A percentile compares a stretch with the other conserved stretches of the same genome.
These are phyloP conservation scores for Agonopterix heracliana DNA, from an alignment of 2,888 invertebrate species.

Conservation along the genomic window DNA sequence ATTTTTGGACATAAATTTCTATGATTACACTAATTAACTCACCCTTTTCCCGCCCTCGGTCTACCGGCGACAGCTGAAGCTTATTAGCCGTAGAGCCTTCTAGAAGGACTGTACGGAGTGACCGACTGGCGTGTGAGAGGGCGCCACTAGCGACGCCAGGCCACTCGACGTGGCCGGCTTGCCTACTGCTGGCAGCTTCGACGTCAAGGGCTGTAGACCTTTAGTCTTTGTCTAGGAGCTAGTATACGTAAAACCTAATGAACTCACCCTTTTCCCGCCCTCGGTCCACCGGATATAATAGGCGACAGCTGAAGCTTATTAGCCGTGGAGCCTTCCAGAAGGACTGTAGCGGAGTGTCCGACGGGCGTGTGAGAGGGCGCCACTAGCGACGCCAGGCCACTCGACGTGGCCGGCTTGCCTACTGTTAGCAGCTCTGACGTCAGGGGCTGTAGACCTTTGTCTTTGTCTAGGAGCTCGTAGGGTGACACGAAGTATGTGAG, in stretches of 20 bases:
- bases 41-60: constrained; percentile 85
- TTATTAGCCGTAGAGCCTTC: constrained; percentile 92
- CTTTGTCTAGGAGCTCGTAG: constrained; percentile 90
- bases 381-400: constrained; percentile 56
- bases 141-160: constrained; percentile 55
- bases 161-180: constrained; percentile 50
- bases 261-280: constrained; percentile 84
- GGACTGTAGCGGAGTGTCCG: constrained; percentile 92
- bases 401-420: constrained; percentile 51
- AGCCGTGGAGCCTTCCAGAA: constrained; percentile 90
- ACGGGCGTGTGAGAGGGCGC: constrained; percentile 76
- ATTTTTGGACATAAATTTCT: too few relatives aligned
- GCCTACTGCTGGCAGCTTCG: constrained; percentile 80
- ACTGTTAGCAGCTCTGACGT: constrained; percentile 83
- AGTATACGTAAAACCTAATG: too few relatives aligned
- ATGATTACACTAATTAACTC: constrained; percentile 23
- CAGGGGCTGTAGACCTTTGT: constrained; percentile 83
- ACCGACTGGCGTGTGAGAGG: constrained; percentile 80
- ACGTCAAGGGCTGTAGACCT: constrained; percentile 83
- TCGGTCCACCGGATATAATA: constrained; percentile 81
- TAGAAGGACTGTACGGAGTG: constrained; percentile 91
- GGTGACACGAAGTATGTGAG: constrained; percentile 96
- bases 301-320: constrained; percentile 88
- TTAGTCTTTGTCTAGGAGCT: constrained; percentile 88
- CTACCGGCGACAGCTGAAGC: constrained; percentile 83